Conservation (phyloP, 2,113 vertebrate species). For the Spilogale gracilis region DNA sequence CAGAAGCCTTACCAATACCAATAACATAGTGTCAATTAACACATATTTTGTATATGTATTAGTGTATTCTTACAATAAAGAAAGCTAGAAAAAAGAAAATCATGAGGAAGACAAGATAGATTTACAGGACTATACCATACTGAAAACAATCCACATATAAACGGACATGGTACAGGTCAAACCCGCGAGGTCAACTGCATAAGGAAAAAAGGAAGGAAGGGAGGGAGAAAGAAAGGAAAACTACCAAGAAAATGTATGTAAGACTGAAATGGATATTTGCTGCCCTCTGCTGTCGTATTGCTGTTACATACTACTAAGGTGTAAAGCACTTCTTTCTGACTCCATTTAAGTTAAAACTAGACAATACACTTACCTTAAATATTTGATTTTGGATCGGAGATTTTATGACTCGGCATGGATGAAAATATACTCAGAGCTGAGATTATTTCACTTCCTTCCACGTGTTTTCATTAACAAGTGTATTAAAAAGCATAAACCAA, state of each 20-base stretch:
- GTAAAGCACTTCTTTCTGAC: background rate
- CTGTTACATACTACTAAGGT: background rate
- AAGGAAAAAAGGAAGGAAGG: background rate
- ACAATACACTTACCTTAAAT: background rate
- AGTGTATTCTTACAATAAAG: background rate
- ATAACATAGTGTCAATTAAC: background rate
- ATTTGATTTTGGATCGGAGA: background rate
- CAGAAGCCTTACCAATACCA: background rate
- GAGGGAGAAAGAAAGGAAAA: background rate
- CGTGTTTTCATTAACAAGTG: slow-evolving; percentile 39
- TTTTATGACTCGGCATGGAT: background rate
- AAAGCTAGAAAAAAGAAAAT: background rate
- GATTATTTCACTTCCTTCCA: background rate
- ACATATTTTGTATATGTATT: background rate
- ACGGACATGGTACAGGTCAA: background rate
- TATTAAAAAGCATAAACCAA: slow-evolving; percentile 17
- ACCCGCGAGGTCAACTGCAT: background rate
- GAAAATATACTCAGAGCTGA: background rate
- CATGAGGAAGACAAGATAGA: background rate
- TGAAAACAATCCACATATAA: background rate
- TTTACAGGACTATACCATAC: background rate
- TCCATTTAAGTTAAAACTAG: background rate
- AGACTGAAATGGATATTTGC: slow-evolving; percentile 69
- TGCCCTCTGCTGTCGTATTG: slow-evolving; percentile 80
- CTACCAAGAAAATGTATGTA: background rate